Evolutionary conservation across 1,140 invertebrate genomes (phyloP).

Genomic region (Orussus abietinus): DNA sequence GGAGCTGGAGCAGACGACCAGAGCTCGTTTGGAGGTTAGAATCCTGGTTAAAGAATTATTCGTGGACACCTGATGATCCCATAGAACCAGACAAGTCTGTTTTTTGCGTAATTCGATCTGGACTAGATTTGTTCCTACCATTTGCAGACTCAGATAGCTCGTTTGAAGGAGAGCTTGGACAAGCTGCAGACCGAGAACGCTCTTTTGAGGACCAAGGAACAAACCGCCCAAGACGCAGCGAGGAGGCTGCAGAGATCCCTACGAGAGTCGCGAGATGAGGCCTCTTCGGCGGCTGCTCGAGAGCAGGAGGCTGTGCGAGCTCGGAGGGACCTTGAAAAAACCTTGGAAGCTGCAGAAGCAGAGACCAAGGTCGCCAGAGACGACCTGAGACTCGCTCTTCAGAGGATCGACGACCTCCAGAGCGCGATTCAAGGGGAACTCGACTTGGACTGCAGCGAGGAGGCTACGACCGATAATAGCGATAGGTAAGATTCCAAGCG

Average conservation of each 20-base stretch:
- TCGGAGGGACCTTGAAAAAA: conserved; percentile 67
- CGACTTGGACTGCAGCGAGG: conserved; percentile 57
- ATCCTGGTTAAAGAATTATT: too few relatives aligned
- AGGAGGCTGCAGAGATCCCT: conserved; percentile 68
- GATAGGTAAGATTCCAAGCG: conserved; percentile 59
- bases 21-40: conserved; percentile 72
- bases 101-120: too few relatives aligned
- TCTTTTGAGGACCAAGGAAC: conserved; percentile 66
- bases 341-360: conserved; percentile 62
- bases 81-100: too few relatives aligned
- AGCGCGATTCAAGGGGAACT: conserved; percentile 76
- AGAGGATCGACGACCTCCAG: conserved; percentile 80
- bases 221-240: conserved; percentile 69
- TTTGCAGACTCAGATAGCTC: conserved; percentile 65
- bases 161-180: conserved; percentile 81
- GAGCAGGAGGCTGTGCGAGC: conserved; percentile 71
- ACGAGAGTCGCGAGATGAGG: conserved; percentile 72
- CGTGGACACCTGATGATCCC: too few relatives aligned
- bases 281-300: conserved; percentile 59
- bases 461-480: conserved; percentile 59
- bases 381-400: conserved; percentile 75
- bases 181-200: conserved; percentile 72
- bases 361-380: conserved; percentile 62
- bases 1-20: conserved; percentile 83
- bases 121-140: too few relatives aligned